Evolutionary conservation across 2,797 vertebrate genomes (phyloP), one percentile per base, ranked within the genome.

Genomic region (Meda fulgida): DNA sequence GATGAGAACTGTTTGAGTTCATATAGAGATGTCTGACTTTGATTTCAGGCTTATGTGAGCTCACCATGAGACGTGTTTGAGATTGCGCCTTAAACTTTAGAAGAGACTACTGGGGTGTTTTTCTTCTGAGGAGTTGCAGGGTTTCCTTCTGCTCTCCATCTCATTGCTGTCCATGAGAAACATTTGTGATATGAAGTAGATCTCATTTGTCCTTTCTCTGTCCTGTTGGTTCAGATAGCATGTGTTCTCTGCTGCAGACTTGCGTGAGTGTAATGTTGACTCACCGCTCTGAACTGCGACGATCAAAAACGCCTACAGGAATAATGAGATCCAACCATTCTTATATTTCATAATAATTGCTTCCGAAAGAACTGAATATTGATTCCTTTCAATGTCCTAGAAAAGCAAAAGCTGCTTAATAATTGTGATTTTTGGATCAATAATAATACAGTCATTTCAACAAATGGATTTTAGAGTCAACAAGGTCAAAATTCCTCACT

Each of bases 301-400:
- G 73, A 84, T 84, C 83, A 84, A 36, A 55, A 84, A 84, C 34
- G 63, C 83, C 83, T 78, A 9, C n/a, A 66, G 83, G 34, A 55
- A 66, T 84, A 71, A 78, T 78, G 53, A 84, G 66, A 78, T 84
- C 83, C 75, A 84, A 84, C 65, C 70, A 65, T 78, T 78, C 66
- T 81, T 81, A 16, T 36, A 14, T 84, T 84, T 84, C 83, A 84
- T 70, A 84, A 78, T 69, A 84, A 84, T 70, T 58, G 83, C 83
- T 84, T 84, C 48, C 14, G 51, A 78, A 78, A 70, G 38, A 84
- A 34, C 73, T 69, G 36, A 40, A 58, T 78, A 84, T 84, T 78
- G 83, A 84, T 84, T 78, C 48, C 19, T 31, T 71, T 71, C 48
- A 71, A 8, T 36, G 23, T 83, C 81, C 40, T 31, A 60, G 40